phyloP scores from a whole-genome alignment of 2,888 invertebrate genomes.

The Gisinianus flammeolus region DNA sequence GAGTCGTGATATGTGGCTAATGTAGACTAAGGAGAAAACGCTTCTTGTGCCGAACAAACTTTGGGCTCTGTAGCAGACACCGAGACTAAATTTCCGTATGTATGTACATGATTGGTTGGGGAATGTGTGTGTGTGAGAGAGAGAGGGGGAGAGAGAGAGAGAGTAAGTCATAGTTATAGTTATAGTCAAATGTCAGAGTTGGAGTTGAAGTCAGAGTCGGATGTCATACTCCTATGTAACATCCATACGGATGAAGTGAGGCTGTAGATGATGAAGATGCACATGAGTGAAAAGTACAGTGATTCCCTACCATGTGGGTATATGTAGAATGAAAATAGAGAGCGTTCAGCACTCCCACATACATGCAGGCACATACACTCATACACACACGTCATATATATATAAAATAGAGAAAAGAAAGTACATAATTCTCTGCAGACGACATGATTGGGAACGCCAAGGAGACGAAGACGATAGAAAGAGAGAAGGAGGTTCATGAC shows the following conservation, averaged over 20 bases:
- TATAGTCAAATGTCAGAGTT: neutral
- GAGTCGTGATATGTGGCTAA: conserved; percentile 39
- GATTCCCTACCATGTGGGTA: no score
- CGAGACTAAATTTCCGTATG: conserved; percentile 12
- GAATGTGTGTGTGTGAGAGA: no score
- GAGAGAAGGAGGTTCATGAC: conserved; percentile 30
- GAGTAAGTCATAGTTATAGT: neutral
- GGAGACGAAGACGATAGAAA: neutral
- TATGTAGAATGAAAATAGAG: no score
- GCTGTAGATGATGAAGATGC: no score
- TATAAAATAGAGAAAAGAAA: no score
- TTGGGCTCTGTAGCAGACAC: conserved; percentile 4
- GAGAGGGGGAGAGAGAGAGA: no score
- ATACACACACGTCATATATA: neutral
- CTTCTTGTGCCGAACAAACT: conserved; percentile 16
- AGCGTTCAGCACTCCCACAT: neutral
- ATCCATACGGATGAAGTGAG: neutral
- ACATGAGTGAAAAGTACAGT: no score
- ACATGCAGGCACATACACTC: neutral
- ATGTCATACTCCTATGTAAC: neutral
- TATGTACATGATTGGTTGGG: neutral
- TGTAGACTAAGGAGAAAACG: conserved; percentile 45
- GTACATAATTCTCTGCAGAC: conserved; percentile 7
- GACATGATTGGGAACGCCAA: conserved; percentile 29
- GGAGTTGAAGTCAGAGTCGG: no score